A percentile compares a stretch with the other conserved stretches of the same genome.
Evolutionary conservation across 2,888 invertebrate species (phyloP).

Genomic region (Morinoia aosen): DNA sequence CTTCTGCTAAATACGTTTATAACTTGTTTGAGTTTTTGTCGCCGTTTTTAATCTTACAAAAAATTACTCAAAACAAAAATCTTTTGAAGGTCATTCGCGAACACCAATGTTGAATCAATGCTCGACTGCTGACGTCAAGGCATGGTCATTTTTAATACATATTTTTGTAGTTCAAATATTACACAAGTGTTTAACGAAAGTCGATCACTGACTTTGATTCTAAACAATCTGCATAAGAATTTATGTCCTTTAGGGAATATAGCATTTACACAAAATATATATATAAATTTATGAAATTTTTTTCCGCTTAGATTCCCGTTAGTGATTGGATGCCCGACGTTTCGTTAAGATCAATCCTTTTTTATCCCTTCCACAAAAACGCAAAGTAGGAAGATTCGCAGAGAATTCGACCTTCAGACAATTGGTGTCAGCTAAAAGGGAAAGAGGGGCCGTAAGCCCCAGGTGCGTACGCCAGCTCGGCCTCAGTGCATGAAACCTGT

Average conservation of each 20-base stretch:
- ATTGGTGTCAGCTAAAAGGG: slow-evolving; percentile 29
- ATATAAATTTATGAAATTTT: neutral
- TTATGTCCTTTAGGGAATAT: neutral
- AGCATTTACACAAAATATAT: neutral
- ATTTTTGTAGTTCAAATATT: neutral
- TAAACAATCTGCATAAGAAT: neutral
- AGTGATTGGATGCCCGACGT: neutral
- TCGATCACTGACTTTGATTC: neutral
- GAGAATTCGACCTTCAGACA: slow-evolving; percentile 36
- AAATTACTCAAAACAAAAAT: neutral
- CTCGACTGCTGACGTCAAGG: neutral
- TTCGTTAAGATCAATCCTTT: neutral
- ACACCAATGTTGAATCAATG: neutral
- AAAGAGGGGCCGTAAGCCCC: neutral
- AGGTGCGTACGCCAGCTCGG: neutral
- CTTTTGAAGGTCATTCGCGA: neutral
- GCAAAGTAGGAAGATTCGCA: neutral
- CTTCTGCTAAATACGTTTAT: neutral
- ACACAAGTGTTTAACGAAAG: neutral
- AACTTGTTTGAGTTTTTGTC: neutral
- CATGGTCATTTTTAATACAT: neutral
- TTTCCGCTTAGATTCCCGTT: neutral
- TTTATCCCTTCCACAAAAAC: neutral
- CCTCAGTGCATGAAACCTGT: slow-evolving; percentile 39
- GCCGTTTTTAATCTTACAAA: neutral